phyloP scores from a whole-genome alignment of 2,888 invertebrate species.

The Aspidiotus rigidus region DNA sequence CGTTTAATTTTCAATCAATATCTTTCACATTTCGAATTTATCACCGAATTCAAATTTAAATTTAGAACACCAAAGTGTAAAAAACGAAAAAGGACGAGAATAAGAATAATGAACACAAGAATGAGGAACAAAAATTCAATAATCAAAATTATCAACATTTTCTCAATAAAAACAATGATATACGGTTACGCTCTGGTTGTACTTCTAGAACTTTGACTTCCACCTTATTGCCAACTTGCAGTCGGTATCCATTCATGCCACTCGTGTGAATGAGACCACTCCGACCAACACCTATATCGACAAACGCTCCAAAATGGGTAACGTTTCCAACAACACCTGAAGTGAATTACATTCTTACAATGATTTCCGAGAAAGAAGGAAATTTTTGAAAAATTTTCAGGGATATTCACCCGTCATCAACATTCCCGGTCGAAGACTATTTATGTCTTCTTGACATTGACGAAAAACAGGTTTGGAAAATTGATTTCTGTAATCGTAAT shows the following conservation, averaged over 20 bases:
- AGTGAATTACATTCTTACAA: not conserved
- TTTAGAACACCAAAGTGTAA: not conserved
- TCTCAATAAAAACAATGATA: constrained; percentile 17
- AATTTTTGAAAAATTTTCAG: not conserved
- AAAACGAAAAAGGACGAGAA: not conserved
- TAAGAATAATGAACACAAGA: not conserved
- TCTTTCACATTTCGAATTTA: too few species aligned
- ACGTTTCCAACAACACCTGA: constrained; percentile 74
- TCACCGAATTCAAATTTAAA: too few species aligned
- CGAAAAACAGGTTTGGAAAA: constrained; percentile 65
- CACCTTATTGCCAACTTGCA: constrained; percentile 60
- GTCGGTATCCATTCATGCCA: constrained; percentile 49
- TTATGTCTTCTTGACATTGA: constrained; percentile 56
- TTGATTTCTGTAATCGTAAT: constrained; percentile 64
- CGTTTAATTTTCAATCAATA: too few species aligned
- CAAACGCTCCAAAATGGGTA: constrained; percentile 84
- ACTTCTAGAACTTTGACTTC: constrained; percentile 47
- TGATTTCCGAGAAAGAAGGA: not conserved
- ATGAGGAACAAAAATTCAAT: not conserved
- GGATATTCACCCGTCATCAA: constrained; percentile 52
- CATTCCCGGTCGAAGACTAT: constrained; percentile 55
- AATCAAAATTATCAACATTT: not conserved
- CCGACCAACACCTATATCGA: constrained; percentile 69
- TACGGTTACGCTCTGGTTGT: constrained; percentile 2
- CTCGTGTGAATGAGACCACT: constrained; percentile 62